Percentiles rank a stretch among this genome's conserved stretches.
These are phyloP conservation scores for Metridium senile DNA, from an alignment of 92 coral and sea anemone genomes.

Conservation along the genomic window DNA sequence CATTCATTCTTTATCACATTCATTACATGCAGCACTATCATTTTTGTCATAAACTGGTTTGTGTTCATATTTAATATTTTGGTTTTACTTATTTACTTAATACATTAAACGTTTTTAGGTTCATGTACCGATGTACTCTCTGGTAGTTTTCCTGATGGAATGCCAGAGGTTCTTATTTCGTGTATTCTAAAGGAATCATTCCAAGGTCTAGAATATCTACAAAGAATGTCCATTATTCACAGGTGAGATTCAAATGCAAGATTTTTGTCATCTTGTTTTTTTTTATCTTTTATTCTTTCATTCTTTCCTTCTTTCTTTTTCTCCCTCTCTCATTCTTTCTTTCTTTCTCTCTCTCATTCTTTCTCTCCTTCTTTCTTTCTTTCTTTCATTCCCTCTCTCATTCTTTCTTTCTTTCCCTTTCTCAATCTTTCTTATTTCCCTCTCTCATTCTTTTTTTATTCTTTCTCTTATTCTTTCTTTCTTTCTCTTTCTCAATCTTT, in stretches of 20 bases:
- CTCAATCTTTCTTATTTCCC: too few relatives aligned
- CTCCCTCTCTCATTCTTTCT: too few relatives aligned
- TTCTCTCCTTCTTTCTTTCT: too few relatives aligned
- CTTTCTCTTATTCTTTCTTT: too few relatives aligned
- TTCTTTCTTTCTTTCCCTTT: too few relatives aligned
- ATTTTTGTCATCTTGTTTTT: not conserved
- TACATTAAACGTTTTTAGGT: conserved; percentile 40
- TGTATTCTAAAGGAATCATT: conserved; percentile 77
- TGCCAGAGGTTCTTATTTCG: conserved; percentile 86
- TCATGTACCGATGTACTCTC: conserved; percentile 77
- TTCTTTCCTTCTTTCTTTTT: too few relatives aligned
- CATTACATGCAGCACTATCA: not conserved
- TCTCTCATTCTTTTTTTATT: too few relatives aligned
- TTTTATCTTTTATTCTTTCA: too few relatives aligned
- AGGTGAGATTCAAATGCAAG: conserved; percentile 48
- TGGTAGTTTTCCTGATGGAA: conserved; percentile 78
- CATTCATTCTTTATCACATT: not conserved
- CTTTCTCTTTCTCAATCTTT: too few relatives aligned
- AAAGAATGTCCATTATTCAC: conserved; percentile 89
- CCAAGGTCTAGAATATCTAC: conserved; percentile 90
- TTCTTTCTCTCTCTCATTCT: too few relatives aligned
- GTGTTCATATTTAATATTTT: not conserved
- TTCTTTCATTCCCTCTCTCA: too few relatives aligned
- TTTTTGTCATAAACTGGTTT: not conserved
- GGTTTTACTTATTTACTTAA: too few relatives aligned